Evolutionary conservation across 1,140 invertebrate species (phyloP).

Genomic region (Drosophila fuyamai): DNA sequence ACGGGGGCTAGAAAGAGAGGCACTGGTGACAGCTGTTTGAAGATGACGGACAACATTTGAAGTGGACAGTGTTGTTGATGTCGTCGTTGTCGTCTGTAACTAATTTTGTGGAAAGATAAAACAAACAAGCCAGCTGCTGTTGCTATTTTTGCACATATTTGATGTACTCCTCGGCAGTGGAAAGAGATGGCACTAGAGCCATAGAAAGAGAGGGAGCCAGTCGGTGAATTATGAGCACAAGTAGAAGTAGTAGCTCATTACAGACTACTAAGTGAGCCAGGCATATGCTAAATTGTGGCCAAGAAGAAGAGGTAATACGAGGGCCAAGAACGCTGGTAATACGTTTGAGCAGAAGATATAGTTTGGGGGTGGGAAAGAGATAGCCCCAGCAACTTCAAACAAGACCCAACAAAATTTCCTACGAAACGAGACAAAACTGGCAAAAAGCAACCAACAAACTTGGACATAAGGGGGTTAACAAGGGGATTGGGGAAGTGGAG

Average conservation of each 20-base stretch:
- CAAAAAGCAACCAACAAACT: slow-evolving; percentile 18
- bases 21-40: slow-evolving; percentile 46
- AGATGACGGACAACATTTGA: slow-evolving; percentile 76
- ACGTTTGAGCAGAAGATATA: neutral
- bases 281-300: slow-evolving; percentile 58
- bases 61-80: slow-evolving; percentile 49
- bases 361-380: slow-evolving; percentile 5
- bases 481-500: neutral
- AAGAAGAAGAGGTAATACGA: slow-evolving; percentile 25
- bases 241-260: slow-evolving; percentile 57
- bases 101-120: slow-evolving; percentile 75
- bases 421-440: slow-evolving; percentile 59
- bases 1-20: neutral
- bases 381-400: slow-evolving; percentile 18
- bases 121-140: slow-evolving; percentile 40
- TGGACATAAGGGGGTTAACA: neutral
- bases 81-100: slow-evolving; percentile 64
- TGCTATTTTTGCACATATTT: slow-evolving; percentile 50
- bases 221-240: slow-evolving; percentile 45
- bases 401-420: slow-evolving; percentile 57
- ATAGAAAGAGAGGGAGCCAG: slow-evolving; percentile 4
- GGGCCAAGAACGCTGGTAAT: neutral
- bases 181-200: slow-evolving; percentile 1
- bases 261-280: slow-evolving; percentile 53
- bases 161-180: slow-evolving; percentile 40